Evolutionary conservation across 2,888 invertebrate genomes (phyloP).

Genomic region (Ochropleura leucogaster): DNA sequence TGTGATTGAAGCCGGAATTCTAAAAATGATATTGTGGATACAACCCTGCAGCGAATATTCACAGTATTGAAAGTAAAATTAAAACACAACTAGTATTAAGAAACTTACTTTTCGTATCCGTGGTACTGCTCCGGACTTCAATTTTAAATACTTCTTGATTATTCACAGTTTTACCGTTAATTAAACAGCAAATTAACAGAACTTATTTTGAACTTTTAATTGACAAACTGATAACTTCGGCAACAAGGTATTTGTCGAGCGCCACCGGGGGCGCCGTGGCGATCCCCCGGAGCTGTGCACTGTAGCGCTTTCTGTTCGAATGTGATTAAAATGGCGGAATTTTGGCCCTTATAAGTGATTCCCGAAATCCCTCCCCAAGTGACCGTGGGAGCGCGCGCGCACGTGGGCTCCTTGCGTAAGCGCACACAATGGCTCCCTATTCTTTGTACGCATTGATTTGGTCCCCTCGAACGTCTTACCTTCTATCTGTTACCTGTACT

Average conservation of each 20-base stretch:
- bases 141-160: slow-evolving; percentile 57
- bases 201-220: slow-evolving; percentile 77
- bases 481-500: slow-evolving; percentile 88
- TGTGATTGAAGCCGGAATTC: background rate
- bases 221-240: slow-evolving; percentile 72
- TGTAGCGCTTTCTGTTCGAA: slow-evolving; percentile 78
- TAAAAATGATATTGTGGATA: background rate
- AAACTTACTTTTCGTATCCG: slow-evolving; percentile 60
- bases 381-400: slow-evolving; percentile 87
- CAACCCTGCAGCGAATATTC: slow-evolving; percentile 10
- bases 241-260: slow-evolving; percentile 50
- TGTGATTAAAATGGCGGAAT: slow-evolving; percentile 76
- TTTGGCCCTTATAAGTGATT: slow-evolving; percentile 81
- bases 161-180: slow-evolving; percentile 73
- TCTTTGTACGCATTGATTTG: slow-evolving; percentile 85
- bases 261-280: slow-evolving; percentile 78
- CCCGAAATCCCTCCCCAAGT: slow-evolving; percentile 78
- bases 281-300: slow-evolving; percentile 82
- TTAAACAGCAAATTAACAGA: slow-evolving; percentile 77
- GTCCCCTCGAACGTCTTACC: slow-evolving; percentile 88
- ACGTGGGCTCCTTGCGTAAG: slow-evolving; percentile 87
- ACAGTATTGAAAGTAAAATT: slow-evolving; percentile 23
- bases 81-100: slow-evolving; percentile 9
- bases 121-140: slow-evolving; percentile 53
- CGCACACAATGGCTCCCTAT: slow-evolving; percentile 86